Percentiles rank a stretch among this genome's conserved stretches.
phyloP scores from a whole-genome alignment of 2,113 vertebrate species.

The Gnathonemus longibarbis region DNA sequence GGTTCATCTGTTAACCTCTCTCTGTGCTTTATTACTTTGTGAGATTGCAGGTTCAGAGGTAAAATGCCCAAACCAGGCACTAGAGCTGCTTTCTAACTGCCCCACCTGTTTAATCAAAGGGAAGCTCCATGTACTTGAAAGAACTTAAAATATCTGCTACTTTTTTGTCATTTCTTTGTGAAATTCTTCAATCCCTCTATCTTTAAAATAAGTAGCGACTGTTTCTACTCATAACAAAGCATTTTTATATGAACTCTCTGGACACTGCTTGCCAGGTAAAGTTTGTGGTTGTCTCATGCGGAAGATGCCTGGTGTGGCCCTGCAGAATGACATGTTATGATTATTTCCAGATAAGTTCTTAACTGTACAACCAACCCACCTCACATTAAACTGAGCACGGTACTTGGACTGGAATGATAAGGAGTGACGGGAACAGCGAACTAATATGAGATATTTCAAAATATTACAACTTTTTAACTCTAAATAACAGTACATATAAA shows the following conservation, averaged over 20 bases:
- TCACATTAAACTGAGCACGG: neutral
- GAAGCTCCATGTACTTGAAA: conserved; percentile 15
- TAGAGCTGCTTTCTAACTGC: conserved; percentile 45
- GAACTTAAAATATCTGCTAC: no score
- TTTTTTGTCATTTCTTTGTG: neutral
- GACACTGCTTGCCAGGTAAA: neutral
- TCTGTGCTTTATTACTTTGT: conserved; percentile 47
- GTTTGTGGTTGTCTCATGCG: neutral
- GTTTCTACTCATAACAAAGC: neutral
- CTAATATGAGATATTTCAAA: neutral
- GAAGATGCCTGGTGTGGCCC: neutral
- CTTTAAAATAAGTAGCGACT: neutral
- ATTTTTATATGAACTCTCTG: neutral
- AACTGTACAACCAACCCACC: neutral
- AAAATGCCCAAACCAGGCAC: conserved; percentile 43
- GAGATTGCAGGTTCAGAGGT: conserved; percentile 9
- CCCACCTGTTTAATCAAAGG: conserved; percentile 59
- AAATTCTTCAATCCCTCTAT: neutral
- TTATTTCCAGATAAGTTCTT: neutral
- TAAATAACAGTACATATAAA: neutral
- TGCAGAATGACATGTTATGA: neutral
- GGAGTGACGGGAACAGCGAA: neutral
- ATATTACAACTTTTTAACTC: neutral
- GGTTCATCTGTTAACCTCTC: conserved; percentile 52
- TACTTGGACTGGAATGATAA: neutral